Evolutionary conservation across 2,888 invertebrate species (phyloP), one percentile per base, ranked within the genome.

Genomic region (Anaspis maculata): DNA sequence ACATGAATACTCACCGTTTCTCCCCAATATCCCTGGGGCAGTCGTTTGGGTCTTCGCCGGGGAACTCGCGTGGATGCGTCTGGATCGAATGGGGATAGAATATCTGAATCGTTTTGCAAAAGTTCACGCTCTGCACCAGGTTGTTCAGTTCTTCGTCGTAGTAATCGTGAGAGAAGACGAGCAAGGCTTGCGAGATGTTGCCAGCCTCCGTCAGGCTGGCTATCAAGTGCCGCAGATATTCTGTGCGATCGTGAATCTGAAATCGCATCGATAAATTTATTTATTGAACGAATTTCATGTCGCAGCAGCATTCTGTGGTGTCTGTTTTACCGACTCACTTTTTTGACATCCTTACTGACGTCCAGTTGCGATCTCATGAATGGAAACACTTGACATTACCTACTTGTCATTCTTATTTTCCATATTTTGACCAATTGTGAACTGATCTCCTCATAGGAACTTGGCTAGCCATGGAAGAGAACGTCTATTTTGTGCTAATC

Each of bases 31-130:
- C 83, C 46, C 95, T 70, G 0, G 92, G 88, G 63, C 97, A 98
- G 64, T 98, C 97, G 45, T 83, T 81, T 1, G 91, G 88, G 59
- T 92, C 90, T 52, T 89, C 84, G 1, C 97, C 97, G 0, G 97
- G 97, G 64, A 89, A 98, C 51, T 83, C 81, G 50, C 82, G 68
- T 0, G 90, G 90, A 68, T 95, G 91, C 0, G 92, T 83, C 68
- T 98, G 98, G 58, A 95, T 90, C 13, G 94, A 92, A 66, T 82
- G 81, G 1, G 98, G 97, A 67, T 94, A 97, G 70, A 95, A 98
- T 49, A 98, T 91, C 68, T 95, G 94, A 74, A 91, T 81, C 49
- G 91, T 95, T 68, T 92, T 86, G 57, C 92, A 90, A 67, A 97
- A 97, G 66, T 92, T 90, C 41, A 98, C 89, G 52, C 84, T 84